Evolutionary conservation across 1,140 invertebrate species (phyloP), one percentile per base, ranked within the genome.

Genomic region (Acromyrmex heyeri): DNA sequence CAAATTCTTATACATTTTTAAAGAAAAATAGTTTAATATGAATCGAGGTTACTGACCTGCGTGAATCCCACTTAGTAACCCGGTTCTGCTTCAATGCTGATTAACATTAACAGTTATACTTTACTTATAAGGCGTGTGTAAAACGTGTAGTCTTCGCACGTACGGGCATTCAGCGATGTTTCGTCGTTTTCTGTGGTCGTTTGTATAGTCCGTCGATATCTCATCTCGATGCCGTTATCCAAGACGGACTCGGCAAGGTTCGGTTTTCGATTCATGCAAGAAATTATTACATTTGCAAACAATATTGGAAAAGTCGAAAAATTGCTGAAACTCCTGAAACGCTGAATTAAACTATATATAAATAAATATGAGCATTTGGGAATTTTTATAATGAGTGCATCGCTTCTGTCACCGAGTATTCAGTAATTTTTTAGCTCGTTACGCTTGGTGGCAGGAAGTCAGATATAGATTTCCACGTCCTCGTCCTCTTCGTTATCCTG

Each of bases 351-450:
- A 10, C 4, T 69, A 16, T 27, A 5, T 6, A 5, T 12, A 18
- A 50, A 18, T 53, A 67, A 50, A 64, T 78, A 30, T 27, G 34
- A 70, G 21, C 21, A 5, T 12, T 82, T 38, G 24, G 16, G 30
- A 21, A 79, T 61, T 59, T 30, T 83, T 21, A 38, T n/a, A 34
- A 86, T 57, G 14, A 24, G 14, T 73, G 12, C 50, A 48, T 12
- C 27, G 30, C 44, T 81, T 57, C 21, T 61, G 30, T 44, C 48
- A 82, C n/a, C 34, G 21, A 73, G 73, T 73, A 82, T 50, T 67
- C 57, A 90, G 88, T 90, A 65, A 87, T 94, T 93, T 95, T 94
- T 85, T 95, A 95, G 94, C 94, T 89, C 93, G 94, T 91, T 94
- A 93, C 89, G 88, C 91, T 93, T 93, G 93, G 92, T 94, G 94